Conservation (phyloP, 2,888 invertebrate genomes). For the Cartodere bifasciata region DNA sequence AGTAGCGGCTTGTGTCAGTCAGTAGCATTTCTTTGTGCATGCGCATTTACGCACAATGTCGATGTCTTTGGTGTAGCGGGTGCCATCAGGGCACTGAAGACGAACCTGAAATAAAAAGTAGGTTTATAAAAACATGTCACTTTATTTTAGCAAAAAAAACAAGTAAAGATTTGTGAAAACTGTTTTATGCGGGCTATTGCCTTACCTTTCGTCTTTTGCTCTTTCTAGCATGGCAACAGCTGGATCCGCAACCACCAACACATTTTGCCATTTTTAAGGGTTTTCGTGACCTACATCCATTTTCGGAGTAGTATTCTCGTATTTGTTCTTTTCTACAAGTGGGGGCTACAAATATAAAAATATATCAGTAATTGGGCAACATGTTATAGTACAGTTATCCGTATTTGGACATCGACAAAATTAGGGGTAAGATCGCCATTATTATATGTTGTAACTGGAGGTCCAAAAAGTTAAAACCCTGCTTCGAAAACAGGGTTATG, state of each 20-base stretch:
- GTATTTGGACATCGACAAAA: not conserved
- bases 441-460: too few species aligned
- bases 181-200: too few species aligned
- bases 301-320: slow-evolving; percentile 81
- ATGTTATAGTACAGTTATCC: too few species aligned
- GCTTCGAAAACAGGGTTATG: too few species aligned
- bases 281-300: slow-evolving; percentile 80
- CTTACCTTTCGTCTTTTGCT: slow-evolving; percentile 85
- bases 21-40: slow-evolving; percentile 85
- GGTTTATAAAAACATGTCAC: too few species aligned
- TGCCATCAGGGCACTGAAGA: slow-evolving; percentile 84
- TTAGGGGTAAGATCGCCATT: too few species aligned
- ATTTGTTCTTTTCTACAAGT: slow-evolving; percentile 82
- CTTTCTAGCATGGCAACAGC: slow-evolving; percentile 84
- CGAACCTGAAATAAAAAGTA: slow-evolving; percentile 53
- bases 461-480: not conserved
- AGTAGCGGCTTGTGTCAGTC: slow-evolving; percentile 51
- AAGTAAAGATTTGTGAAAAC: too few species aligned
- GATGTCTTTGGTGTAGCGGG: slow-evolving; percentile 88
- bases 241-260: slow-evolving; percentile 65
- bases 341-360: slow-evolving; percentile 45
- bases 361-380: too few species aligned
- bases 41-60: slow-evolving; percentile 95
- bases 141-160: too few species aligned
- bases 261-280: slow-evolving; percentile 85